Evolutionary conservation across 1,140 invertebrate species (phyloP).

Genomic region (Centruroides sculpturatus): DNA sequence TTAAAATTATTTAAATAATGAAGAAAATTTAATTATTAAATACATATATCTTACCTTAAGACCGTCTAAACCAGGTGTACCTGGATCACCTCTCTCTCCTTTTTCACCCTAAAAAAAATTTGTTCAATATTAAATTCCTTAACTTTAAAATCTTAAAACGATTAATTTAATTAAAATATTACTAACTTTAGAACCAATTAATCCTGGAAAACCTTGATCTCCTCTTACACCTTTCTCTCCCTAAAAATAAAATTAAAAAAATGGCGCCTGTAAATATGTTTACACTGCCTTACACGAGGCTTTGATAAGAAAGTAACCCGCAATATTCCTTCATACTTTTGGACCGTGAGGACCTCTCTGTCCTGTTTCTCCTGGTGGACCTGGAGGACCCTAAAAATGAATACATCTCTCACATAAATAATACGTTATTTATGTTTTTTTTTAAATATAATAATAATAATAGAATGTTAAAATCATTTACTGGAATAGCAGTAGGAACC

Average conservation of each 20-base stretch:
- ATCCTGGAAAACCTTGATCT: slow-evolving; percentile 4
- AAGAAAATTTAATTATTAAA: background rate
- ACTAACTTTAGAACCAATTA: slow-evolving; percentile 2
- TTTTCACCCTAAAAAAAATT: slow-evolving; percentile 6
- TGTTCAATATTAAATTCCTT: no score
- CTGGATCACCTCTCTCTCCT: slow-evolving; percentile 32
- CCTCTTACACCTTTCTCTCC: slow-evolving; percentile 12
- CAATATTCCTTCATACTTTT: slow-evolving; percentile 1
- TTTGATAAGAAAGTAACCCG: no score
- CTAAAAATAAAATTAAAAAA: background rate
- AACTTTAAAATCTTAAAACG: no score
- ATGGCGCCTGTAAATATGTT: no score
- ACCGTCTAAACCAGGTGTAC: slow-evolving; percentile 39
- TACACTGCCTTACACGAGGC: no score
- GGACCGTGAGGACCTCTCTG: slow-evolving; percentile 3
- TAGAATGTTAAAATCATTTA: no score
- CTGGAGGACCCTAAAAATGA: slow-evolving; percentile 32
- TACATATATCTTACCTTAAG: slow-evolving; percentile 23
- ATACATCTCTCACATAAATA: background rate
- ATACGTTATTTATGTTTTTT: slow-evolving; percentile 22
- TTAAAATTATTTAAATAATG: background rate
- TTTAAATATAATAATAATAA: no score
- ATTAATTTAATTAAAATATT: background rate
- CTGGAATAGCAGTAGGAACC: slow-evolving; percentile 6
- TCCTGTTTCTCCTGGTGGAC: slow-evolving; percentile 24